Evolutionary conservation across 2,888 invertebrate species (phyloP).

Genomic region (Pogonocherus hispidulus): DNA sequence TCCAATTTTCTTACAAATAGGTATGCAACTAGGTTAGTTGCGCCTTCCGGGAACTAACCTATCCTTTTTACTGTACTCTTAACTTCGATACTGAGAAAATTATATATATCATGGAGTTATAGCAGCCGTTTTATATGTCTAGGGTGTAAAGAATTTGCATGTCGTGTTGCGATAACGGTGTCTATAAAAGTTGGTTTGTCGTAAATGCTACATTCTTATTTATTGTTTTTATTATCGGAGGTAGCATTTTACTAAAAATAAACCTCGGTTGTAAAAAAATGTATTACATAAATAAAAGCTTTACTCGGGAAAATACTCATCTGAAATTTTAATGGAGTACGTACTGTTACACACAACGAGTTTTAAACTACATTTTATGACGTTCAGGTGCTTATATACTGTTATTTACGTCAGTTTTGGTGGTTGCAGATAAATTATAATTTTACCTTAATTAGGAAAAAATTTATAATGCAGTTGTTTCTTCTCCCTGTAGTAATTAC

Average conservation of each 20-base stretch:
- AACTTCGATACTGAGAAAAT: slow-evolving; percentile 32
- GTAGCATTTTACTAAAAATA: slow-evolving; percentile 25
- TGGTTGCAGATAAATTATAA: neutral
- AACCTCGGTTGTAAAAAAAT: slow-evolving; percentile 6
- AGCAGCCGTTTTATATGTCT: slow-evolving; percentile 38
- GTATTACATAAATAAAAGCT: slow-evolving; percentile 13
- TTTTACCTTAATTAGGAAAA: neutral
- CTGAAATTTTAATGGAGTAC: slow-evolving; percentile 2
- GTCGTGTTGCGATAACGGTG: slow-evolving; percentile 41
- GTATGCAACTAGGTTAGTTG: slow-evolving; percentile 28
- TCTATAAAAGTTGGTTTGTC: slow-evolving; percentile 35
- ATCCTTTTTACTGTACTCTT: slow-evolving; percentile 38
- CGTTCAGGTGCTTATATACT: neutral
- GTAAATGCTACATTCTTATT: slow-evolving; percentile 34
- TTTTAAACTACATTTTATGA: neutral
- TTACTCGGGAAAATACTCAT: neutral
- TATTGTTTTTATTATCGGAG: slow-evolving; percentile 43
- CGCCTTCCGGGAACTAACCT: slow-evolving; percentile 35
- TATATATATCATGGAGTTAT: slow-evolving; percentile 43
- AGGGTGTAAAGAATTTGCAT: slow-evolving; percentile 42
- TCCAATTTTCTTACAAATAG: too few relatives aligned
- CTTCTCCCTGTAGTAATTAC: too few relatives aligned
- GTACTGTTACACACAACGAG: neutral
- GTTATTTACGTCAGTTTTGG: neutral
- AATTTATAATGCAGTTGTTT: neutral